These are phyloP conservation scores for Drosophila histrio DNA, from an alignment of 2,888 invertebrate species.

Conservation along the genomic window DNA sequence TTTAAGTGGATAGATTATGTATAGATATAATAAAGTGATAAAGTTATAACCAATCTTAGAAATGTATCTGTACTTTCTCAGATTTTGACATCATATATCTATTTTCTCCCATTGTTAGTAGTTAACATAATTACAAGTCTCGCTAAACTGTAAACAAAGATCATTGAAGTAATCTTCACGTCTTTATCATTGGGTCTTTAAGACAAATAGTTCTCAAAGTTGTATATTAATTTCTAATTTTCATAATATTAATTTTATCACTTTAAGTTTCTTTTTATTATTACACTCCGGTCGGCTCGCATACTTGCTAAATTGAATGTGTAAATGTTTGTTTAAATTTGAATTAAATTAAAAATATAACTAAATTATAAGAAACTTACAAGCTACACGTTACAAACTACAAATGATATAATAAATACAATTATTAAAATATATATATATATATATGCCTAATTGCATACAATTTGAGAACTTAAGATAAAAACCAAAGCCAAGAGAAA, in stretches of 20 bases:
- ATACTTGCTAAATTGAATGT: conserved; percentile 13
- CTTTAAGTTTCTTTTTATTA: background rate
- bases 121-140: too few relatives aligned
- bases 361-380: conserved; percentile 31
- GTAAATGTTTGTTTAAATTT: conserved; percentile 7
- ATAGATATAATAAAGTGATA: too few relatives aligned
- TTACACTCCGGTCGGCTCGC: conserved; percentile 26
- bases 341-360: conserved; percentile 10
- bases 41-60: too few relatives aligned
- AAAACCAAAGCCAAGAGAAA: conserved; percentile 40
- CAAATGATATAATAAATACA: conserved; percentile 6
- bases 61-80: too few relatives aligned
- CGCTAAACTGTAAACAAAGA: too few relatives aligned
- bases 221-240: background rate
- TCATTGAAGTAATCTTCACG: too few relatives aligned
- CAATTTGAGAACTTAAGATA: conserved; percentile 22
- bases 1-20: too few relatives aligned
- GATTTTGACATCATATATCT: too few relatives aligned
- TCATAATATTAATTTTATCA: background rate
- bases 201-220: background rate
- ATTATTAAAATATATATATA: background rate
- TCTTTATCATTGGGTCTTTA: too few relatives aligned
- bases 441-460: conserved; percentile 3
- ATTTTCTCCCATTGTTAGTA: too few relatives aligned
- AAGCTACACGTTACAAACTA: conserved; percentile 16